Percentiles rank a stretch among this genome's conserved stretches.
These are phyloP conservation scores for Ornithoptera alexandrae DNA, from an alignment of 2,888 invertebrate species.

Conservation along the genomic window DNA sequence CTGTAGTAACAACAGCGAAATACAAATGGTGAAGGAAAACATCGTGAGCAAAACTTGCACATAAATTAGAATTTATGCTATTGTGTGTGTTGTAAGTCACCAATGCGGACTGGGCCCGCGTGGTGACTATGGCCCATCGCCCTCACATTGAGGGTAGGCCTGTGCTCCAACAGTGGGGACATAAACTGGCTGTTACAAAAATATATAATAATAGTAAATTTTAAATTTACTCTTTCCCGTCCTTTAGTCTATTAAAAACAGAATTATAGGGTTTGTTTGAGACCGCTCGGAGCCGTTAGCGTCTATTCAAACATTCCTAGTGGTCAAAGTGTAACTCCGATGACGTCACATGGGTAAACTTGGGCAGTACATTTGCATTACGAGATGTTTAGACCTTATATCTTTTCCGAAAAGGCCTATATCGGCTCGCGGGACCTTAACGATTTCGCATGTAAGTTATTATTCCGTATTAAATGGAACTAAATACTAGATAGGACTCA, in stretches of 20 bases:
- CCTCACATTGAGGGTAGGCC: too few relatives aligned
- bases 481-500: too few relatives aligned
- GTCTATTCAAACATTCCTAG: constrained; percentile 13
- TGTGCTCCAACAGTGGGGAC: too few relatives aligned
- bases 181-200: not conserved
- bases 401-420: not conserved
- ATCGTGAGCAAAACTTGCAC: too few relatives aligned
- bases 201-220: not conserved
- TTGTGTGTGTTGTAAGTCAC: too few relatives aligned
- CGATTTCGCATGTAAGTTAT: too few relatives aligned
- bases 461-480: too few relatives aligned
- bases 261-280: constrained; percentile 25
- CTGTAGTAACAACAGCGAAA: too few relatives aligned
- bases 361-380: not conserved
- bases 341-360: constrained; percentile 17
- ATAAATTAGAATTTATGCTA: too few relatives aligned
- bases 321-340: not conserved
- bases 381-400: not conserved
- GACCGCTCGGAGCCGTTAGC: constrained; percentile 10
- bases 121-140: too few relatives aligned
- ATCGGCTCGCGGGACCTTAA: not conserved
- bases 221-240: not conserved
- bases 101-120: too few relatives aligned
- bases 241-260: constrained; percentile 15
- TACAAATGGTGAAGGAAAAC: too few relatives aligned